Evolutionary conservation across 2,888 invertebrate species (phyloP), one percentile per base, ranked within the genome.

Genomic region (Gortyna flavago): DNA sequence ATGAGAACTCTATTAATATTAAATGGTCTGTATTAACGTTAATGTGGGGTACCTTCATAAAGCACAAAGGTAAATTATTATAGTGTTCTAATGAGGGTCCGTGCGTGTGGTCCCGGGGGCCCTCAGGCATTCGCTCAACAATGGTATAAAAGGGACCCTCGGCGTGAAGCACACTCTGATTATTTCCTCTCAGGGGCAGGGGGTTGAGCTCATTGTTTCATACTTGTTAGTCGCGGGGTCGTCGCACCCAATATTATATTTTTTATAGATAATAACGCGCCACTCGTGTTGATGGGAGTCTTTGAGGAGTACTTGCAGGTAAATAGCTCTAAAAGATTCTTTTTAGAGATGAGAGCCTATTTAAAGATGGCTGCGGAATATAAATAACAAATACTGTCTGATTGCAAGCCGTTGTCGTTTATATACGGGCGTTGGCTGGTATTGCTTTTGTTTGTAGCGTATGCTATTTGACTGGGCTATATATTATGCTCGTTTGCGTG

Each of bases 61-160:
- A 89, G 87, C 83, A 90, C 88, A 90, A 91, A 92, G 89, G 91
- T 90, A 90, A 93, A 93, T 94, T 92, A 91, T 92, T 93, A 92
- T 92, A 93, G 92, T 91, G 88, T 90, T 89, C 87, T 93, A 92
- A 94, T 92, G 91, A 92, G 90, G 90, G 89, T 86, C 85, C 83
- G 87, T 84, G 89, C 88, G 92, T 91, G 91, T 91, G 92, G 91
- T 91, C 90, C 80, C 81, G 79, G 67, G 48, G 72, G 85, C 83
- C 77, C 84, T 85, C 76, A 87, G 86, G 88, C 84, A 75, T 83
- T 79, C 78, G 57, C 75, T 84, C 86, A 87, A 93, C 93, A 93
- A 93, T 93, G 84, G 88, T 81, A 89, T 89, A 90, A 91, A 92
- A 89, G 88, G 90, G 86, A 79, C 90, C 89, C 92, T 91, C 84